phyloP scores from a whole-genome alignment of 2,797 vertebrate species.

The Chloroceryle inda region DNA sequence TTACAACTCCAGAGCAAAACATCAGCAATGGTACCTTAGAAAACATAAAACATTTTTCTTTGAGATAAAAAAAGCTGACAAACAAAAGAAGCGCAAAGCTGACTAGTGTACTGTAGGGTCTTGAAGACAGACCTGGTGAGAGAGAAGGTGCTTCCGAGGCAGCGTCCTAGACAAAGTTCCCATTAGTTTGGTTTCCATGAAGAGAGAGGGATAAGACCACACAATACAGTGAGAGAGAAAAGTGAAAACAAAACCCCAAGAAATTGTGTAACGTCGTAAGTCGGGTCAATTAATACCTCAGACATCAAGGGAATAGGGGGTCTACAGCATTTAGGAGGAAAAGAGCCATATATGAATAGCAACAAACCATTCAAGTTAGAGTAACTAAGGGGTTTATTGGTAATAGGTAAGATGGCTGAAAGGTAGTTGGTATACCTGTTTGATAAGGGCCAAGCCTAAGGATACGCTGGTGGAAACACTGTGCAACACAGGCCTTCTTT shows the following conservation, averaged over 20 bases:
- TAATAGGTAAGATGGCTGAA: neutral
- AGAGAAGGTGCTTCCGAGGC: neutral
- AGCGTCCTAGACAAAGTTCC: neutral
- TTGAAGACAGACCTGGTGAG: neutral
- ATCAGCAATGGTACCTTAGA: conserved; percentile 31
- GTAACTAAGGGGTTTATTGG: neutral
- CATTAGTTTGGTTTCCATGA: neutral
- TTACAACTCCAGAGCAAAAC: conserved; percentile 55
- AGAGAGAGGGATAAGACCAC: neutral
- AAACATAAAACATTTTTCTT: conserved; percentile 54
- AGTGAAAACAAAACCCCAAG: neutral
- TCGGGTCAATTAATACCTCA: neutral
- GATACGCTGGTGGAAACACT: neutral
- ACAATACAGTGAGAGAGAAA: neutral
- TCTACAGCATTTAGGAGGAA: neutral
- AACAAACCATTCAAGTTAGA: neutral
- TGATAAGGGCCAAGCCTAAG: neutral
- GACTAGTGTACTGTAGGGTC: neutral
- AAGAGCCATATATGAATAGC: neutral
- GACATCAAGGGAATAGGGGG: neutral
- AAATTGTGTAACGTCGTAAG: neutral
- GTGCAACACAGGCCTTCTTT: neutral
- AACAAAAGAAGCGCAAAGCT: conserved; percentile 17
- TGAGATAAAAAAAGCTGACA: conserved; percentile 40
- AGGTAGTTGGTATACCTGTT: neutral